Base-by-base conservation (phyloP, 2,888 invertebrate species). In the Stictocephala bisonia region DNA sequence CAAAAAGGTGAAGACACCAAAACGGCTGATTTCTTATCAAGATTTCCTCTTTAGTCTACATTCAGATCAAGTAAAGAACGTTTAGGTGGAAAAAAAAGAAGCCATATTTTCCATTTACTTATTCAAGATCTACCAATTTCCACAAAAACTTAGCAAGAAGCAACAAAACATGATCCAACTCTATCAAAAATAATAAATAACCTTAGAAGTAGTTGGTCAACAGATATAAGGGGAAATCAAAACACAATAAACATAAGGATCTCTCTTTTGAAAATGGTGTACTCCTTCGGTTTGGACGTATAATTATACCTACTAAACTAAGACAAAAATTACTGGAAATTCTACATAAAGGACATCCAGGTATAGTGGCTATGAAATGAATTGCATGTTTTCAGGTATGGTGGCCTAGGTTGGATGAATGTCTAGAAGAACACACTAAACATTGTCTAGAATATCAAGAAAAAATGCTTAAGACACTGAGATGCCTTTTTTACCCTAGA, bases 341-440 rank as follows among this genome's bases (percentile, higher is more conserved):
- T 29, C 48, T 72, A 22, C 74, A 76, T 24, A 18, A 67, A 11
- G 72, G 68, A 0, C 78, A 80, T 50, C 70, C 77, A n/a, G 78
- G 78, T 0, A 74, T 80, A 7, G 77, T 74, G 7, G 76, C 77
- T 56, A 77, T 78, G 22, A 79, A 77, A 73, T 75, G 73, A 48
- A 60, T 74, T 15, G 77, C 79, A 13, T 44, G 78, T 3, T 75
- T 72, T 9, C 77, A 77, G 20, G 76, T 79, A 0, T 79, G 74
- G 73, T 78, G 79, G 78, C 77, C 78, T 35, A 72, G 18, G 3
- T 64, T 66, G 0, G 77, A 78, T 50, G 74, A n/a, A n/a, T n/a
- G n/a, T n/a, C n/a, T 78, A 15, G 78, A 77, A 66, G 44, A 68
- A 18, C 20, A 53, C 6, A 76, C 35, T 1, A 77, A 76, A 18